phyloP scores from a whole-genome alignment of 1,140 invertebrate genomes.

The Neodiprion fabricii region DNA sequence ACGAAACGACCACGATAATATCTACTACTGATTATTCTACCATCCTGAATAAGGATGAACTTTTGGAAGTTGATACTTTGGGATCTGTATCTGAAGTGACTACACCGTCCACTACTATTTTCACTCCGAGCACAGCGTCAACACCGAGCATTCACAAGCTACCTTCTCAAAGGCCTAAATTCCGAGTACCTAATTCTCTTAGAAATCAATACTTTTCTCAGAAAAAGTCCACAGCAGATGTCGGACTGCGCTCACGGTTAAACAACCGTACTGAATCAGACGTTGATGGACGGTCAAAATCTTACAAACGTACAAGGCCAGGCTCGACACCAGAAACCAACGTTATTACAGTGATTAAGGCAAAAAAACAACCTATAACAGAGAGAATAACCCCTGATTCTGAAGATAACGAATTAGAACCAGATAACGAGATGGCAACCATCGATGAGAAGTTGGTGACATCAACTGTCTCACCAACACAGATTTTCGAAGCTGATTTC shows the following conservation, averaged over 20 bases:
- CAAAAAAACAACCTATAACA: conserved; percentile 25
- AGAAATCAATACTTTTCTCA: conserved; percentile 28
- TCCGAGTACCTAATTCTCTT: conserved; percentile 28
- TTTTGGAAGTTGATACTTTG: conserved; percentile 39
- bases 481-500: conserved; percentile 2
- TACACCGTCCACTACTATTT: background rate
- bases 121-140: background rate
- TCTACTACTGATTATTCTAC: background rate
- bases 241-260: background rate
- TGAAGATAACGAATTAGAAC: background rate
- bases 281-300: conserved; percentile 16
- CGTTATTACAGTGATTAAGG: conserved; percentile 32
- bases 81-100: conserved; percentile 15
- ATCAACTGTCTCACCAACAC: conserved; percentile 26
- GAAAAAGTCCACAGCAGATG: conserved; percentile 11
- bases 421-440: background rate
- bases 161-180: conserved; percentile 18
- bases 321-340: conserved; percentile 37
- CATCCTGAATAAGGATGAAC: conserved; percentile 26
- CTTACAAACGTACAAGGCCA: conserved; percentile 15
- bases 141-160: background rate
- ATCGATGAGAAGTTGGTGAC: background rate
- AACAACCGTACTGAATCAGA: conserved; percentile 28
- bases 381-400: background rate
- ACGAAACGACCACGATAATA: background rate